phyloP scores from a whole-genome alignment of 2,113 vertebrate species.

The Anoura caudifer region DNA sequence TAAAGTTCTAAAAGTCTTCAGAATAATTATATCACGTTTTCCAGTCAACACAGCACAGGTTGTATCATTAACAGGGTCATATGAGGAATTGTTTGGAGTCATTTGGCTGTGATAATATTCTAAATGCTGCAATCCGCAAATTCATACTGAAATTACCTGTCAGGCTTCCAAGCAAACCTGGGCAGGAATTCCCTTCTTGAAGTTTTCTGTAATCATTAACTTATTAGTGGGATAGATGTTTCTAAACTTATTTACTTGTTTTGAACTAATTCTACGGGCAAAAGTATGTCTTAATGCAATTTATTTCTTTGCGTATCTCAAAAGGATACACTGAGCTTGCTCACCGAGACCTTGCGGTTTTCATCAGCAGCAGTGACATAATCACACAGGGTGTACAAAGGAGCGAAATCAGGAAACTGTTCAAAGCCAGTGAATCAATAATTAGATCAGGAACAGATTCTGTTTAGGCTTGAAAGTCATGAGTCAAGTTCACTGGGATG shows the following conservation, averaged over 20 bases:
- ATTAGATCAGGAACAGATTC: not conserved
- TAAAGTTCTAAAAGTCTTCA: not conserved
- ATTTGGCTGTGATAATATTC: not conserved
- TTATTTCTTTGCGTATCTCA: not conserved
- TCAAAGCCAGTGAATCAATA: not conserved
- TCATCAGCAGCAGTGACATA: not conserved
- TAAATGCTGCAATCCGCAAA: not conserved
- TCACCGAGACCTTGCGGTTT: not conserved
- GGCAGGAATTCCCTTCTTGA: not conserved
- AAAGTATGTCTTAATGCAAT: not conserved
- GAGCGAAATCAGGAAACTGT: not conserved
- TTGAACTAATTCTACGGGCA: not conserved
- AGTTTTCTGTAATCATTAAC: not conserved
- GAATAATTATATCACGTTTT: not conserved
- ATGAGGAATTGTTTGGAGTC: not conserved
- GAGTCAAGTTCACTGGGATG: not conserved
- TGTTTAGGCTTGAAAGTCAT: not conserved
- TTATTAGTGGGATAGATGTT: not conserved
- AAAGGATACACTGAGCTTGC: not conserved
- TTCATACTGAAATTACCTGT: not conserved
- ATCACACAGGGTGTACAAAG: not conserved
- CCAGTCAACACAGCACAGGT: not conserved
- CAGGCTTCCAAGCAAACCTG: not conserved
- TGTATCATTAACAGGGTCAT: not conserved
- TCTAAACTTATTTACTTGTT: not conserved